Percentiles rank a stretch among this genome's conserved stretches.
phyloP scores from a whole-genome alignment of 2,888 invertebrate genomes.

The Scaptomyza cyrtandrae region DNA sequence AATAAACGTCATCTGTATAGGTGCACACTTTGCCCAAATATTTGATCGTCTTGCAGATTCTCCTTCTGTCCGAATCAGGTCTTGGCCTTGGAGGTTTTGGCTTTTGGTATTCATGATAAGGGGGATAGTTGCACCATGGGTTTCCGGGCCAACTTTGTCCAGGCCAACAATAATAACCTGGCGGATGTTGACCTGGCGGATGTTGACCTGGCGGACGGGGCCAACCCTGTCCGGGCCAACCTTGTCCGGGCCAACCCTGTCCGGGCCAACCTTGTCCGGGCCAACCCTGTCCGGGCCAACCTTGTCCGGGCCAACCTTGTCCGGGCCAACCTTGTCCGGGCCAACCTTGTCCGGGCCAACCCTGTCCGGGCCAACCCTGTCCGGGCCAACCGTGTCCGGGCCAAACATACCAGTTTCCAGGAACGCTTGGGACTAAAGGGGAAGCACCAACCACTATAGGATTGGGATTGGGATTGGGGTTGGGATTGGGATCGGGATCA shows the following conservation, averaged over 20 bases:
- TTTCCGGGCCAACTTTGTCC: not conserved
- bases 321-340: no score
- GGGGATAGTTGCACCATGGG: not conserved
- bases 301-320: no score
- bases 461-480: no score
- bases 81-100: not conserved
- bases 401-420: no score
- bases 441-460: no score
- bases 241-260: not conserved
- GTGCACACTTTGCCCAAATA: conserved; percentile 18
- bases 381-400: no score
- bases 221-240: not conserved
- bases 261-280: not conserved
- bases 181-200: no score
- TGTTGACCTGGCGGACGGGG: no score
- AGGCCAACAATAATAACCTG: no score
- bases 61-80: not conserved
- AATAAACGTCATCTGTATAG: not conserved
- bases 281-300: no score
- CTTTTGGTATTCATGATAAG: conserved; percentile 1
- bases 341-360: not conserved
- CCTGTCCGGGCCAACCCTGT: not conserved
- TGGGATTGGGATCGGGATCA: not conserved
- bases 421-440: no score
- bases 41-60: conserved; percentile 1